These are phyloP conservation scores for Champsocephalus esox DNA, from an alignment of 2,797 vertebrate species.

Conservation along the genomic window DNA sequence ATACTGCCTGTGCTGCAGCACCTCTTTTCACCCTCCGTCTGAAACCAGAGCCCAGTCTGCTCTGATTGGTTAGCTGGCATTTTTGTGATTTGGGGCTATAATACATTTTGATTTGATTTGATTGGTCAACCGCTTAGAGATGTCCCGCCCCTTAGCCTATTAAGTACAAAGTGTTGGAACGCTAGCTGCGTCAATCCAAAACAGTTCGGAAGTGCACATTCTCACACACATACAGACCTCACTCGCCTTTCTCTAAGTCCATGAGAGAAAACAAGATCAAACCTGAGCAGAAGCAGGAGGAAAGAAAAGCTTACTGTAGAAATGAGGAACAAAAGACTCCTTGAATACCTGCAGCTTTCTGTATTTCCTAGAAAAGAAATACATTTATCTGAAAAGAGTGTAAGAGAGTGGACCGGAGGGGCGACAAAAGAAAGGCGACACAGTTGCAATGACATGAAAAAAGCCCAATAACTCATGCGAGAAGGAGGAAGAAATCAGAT, in stretches of 20 bases:
- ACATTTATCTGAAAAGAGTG: neutral
- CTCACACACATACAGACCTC: slow-evolving; percentile 1
- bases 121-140: too few species aligned
- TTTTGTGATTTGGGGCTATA: too few species aligned
- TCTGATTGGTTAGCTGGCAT: too few species aligned
- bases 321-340: slow-evolving; percentile 35
- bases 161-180: neutral
- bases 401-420: neutral
- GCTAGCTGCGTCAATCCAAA: too few species aligned
- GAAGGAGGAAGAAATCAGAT: slow-evolving; percentile 8
- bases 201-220: too few species aligned
- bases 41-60: too few species aligned
- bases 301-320: slow-evolving; percentile 25
- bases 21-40: too few species aligned
- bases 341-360: slow-evolving; percentile 32
- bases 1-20: too few species aligned
- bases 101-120: too few species aligned
- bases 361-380: slow-evolving; percentile 8
- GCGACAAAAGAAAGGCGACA: slow-evolving; percentile 15
- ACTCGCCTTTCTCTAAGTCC: slow-evolving; percentile 6
- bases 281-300: slow-evolving; percentile 20
- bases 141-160: too few species aligned
- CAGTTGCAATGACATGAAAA: slow-evolving; percentile 3
- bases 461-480: neutral
- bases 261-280: slow-evolving; percentile 44